Evolutionary conservation across 2,888 invertebrate genomes (phyloP).

Genomic region (Epiperipatus broadwayi): DNA sequence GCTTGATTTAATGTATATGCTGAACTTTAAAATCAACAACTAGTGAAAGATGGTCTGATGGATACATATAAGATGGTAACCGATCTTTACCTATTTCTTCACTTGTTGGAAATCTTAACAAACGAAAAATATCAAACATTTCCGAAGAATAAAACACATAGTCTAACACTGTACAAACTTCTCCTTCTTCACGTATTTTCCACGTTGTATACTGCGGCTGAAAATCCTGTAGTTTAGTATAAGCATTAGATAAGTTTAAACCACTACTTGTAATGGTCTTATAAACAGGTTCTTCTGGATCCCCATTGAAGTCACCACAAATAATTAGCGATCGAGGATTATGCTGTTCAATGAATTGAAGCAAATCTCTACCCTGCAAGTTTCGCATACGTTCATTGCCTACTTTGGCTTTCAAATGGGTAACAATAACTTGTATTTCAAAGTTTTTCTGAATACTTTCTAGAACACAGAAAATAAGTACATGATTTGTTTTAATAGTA

Average conservation of each 20-base stretch:
- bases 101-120: conserved; percentile 41
- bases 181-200: conserved; percentile 48
- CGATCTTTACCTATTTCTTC: conserved; percentile 45
- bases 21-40: conserved; percentile 24
- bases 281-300: conserved; percentile 49
- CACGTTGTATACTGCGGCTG: conserved; percentile 56
- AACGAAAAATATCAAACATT: conserved; percentile 36
- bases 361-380: conserved; percentile 21
- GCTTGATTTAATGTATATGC: too few species aligned
- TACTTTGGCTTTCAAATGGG: conserved; percentile 57
- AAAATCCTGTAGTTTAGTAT: conserved; percentile 25
- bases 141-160: conserved; percentile 46
- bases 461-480: too few species aligned
- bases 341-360: conserved; percentile 18
- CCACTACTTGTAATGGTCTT: conserved; percentile 31
- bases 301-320: conserved; percentile 57
- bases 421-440: too few species aligned
- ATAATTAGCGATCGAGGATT: conserved; percentile 41
- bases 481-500: too few species aligned
- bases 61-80: conserved; percentile 46
- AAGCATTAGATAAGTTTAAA: too few species aligned
- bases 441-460: too few species aligned
- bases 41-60: conserved; percentile 56
- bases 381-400: conserved; percentile 20
- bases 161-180: conserved; percentile 51